Conservation (phyloP, 2,888 invertebrate species). For the Cataglyphis rosenhaueri region DNA sequence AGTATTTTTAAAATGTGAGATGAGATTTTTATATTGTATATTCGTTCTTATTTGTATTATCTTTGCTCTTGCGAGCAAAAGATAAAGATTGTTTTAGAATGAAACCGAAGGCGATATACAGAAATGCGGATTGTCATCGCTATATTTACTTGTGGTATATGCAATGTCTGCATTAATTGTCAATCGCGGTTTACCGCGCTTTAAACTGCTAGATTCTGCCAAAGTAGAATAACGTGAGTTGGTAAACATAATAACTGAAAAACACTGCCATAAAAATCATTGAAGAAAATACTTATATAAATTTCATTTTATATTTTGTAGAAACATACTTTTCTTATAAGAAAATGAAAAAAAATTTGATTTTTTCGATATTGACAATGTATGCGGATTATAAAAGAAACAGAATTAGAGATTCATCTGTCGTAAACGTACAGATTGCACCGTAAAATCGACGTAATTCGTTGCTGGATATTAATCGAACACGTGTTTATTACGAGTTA, state of each 20-base stretch:
- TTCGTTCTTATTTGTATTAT: not conserved
- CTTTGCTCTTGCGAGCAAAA: not conserved
- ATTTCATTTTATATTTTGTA: constrained; percentile 3
- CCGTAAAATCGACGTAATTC: constrained; percentile 19
- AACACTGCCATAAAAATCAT: not conserved
- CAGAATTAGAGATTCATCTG: not conserved
- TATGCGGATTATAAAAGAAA: not conserved
- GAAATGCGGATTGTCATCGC: constrained; percentile 60
- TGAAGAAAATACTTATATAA: not conserved
- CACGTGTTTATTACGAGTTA: constrained; percentile 28
- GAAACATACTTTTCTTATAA: not conserved
- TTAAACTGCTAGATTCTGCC: not conserved
- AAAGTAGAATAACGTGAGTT: not conserved
- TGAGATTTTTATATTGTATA: not conserved
- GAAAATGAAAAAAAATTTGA: not conserved
- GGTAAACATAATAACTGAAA: not conserved
- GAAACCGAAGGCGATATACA: constrained; percentile 4
- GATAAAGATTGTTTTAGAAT: not conserved
- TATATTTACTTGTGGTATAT: constrained; percentile 59
- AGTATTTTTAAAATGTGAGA: not conserved
- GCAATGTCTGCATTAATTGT: constrained; percentile 29
- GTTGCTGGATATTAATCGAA: constrained; percentile 32
- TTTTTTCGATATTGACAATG: not conserved
- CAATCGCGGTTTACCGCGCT: not conserved
- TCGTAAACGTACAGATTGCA: not conserved